A percentile compares a stretch with the other conserved stretches of the same genome.
Conservation (phyloP, 2,888 invertebrate species). For the Blomia tropicalis region DNA sequence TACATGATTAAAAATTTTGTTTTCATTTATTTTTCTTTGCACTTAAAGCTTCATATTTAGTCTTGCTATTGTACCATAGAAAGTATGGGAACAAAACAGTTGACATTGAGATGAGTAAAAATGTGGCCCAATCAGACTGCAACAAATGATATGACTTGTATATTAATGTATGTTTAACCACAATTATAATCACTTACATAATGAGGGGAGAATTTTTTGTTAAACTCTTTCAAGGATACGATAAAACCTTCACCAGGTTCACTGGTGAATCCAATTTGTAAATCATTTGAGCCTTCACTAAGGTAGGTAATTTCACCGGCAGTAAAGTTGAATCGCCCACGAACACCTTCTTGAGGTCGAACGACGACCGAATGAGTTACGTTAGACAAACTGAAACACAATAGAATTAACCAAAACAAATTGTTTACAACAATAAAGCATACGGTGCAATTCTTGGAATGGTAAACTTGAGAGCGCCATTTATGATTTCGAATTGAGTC, state of each 20-base stretch:
- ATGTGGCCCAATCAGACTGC: constrained; percentile 80
- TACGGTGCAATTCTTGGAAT: constrained; percentile 75
- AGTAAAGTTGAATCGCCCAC: constrained; percentile 88
- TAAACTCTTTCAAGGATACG: constrained; percentile 76
- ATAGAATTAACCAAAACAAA: neutral
- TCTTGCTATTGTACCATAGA: constrained; percentile 80
- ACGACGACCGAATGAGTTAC: constrained; percentile 84
- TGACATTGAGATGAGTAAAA: constrained; percentile 88
- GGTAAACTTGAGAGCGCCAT: constrained; percentile 60
- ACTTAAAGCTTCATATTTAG: constrained; percentile 25
- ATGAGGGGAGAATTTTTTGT: constrained; percentile 91
- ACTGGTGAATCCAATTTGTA: constrained; percentile 51
- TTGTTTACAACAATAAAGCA: constrained; percentile 31
- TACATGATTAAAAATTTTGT: neutral
- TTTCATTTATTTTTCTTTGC: constrained; percentile 5
- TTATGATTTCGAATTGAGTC: constrained; percentile 72
- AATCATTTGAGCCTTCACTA: constrained; percentile 61
- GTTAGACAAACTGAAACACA: constrained; percentile 50
- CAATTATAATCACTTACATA: constrained; percentile 44
- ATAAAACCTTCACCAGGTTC: constrained; percentile 92
- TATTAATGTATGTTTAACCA: constrained; percentile 13
- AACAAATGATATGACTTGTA: constrained; percentile 32
- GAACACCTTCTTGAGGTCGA: constrained; percentile 55
- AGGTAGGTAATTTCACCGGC: constrained; percentile 81
- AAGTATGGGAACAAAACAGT: constrained; percentile 83